Evolutionary conservation across 2,113 vertebrate genomes (phyloP).

Genomic region (Thymallus thymallus): DNA sequence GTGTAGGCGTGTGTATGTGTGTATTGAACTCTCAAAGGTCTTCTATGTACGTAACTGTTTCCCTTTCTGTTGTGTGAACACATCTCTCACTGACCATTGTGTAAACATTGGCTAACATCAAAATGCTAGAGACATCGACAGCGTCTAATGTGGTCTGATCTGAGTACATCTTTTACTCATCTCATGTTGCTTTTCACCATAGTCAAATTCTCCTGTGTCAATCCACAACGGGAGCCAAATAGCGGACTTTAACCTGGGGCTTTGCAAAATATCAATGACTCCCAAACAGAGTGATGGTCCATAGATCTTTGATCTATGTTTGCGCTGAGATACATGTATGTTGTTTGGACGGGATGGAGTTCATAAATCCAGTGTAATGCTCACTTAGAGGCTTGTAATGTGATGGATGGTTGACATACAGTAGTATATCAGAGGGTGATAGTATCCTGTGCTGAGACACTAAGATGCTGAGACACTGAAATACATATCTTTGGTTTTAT

Average conservation of each 20-base stretch:
- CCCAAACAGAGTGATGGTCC: conserved; percentile 9
- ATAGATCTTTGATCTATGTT: too few relatives aligned
- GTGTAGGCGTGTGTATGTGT: conserved; percentile 35
- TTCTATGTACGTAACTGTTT: conserved; percentile 85
- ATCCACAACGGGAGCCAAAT: conserved; percentile 85
- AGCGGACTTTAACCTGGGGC: conserved; percentile 92
- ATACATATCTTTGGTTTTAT: too few relatives aligned
- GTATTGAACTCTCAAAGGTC: conserved; percentile 70
- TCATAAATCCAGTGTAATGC: too few relatives aligned
- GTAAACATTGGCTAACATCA: conserved; percentile 88
- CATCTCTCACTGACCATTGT: conserved; percentile 91
- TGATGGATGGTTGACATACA: too few relatives aligned
- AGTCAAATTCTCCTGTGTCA: conserved; percentile 94
- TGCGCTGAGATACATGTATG: too few relatives aligned
- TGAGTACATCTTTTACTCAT: conserved; percentile 91
- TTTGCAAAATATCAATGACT: conserved; percentile 84
- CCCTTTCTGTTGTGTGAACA: conserved; percentile 87
- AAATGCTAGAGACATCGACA: conserved; percentile 85
- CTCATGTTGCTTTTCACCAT: conserved; percentile 95
- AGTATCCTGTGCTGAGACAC: too few relatives aligned
- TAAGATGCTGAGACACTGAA: too few relatives aligned
- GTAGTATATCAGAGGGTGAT: too few relatives aligned
- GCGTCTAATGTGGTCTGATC: conserved; percentile 91
- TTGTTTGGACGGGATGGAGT: too few relatives aligned
- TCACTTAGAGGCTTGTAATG: too few relatives aligned